These are phyloP conservation scores for Bombylius discolor DNA, from an alignment of 2,888 invertebrate genomes.

Conservation along the genomic window DNA sequence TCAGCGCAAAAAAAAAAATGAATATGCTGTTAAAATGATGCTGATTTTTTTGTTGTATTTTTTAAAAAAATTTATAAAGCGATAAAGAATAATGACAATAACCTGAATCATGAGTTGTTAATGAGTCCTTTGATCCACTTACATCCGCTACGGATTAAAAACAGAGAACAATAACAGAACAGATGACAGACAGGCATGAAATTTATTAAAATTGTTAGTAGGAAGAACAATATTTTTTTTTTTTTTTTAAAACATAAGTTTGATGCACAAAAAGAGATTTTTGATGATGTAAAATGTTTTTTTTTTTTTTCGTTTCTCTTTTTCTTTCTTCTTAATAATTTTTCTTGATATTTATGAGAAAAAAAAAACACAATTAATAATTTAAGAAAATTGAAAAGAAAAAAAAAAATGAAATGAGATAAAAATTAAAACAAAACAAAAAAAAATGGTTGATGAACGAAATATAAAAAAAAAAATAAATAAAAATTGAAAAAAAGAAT, in stretches of 20 bases:
- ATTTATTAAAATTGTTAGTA: constrained; percentile 12
- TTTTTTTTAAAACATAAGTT: no score
- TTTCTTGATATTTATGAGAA: not conserved
- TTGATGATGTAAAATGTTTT: no score
- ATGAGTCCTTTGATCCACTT: constrained; percentile 68
- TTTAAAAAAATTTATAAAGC: no score
- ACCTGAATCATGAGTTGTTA: constrained; percentile 72
- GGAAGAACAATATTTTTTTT: no score
- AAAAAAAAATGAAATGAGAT: not conserved
- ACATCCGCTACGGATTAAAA: constrained; percentile 49
- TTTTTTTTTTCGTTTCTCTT: no score
- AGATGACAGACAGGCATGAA: constrained; percentile 24
- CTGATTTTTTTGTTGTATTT: no score
- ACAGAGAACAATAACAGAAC: not conserved
- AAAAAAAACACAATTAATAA: not conserved
- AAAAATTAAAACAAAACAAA: not conserved
- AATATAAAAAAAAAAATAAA: constrained; percentile 12
- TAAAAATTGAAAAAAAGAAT: constrained; percentile 8
- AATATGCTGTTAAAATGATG: no score
- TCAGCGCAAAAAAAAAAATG: no score
- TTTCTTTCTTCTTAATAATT: no score
- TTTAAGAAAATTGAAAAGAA: not conserved
- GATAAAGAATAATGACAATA: constrained; percentile 25
- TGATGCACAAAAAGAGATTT: no score
- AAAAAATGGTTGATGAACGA: not conserved